These are phyloP conservation scores for Acanthurus lineatus DNA, from an alignment of 2,797 vertebrate genomes.

Conservation along the genomic window DNA sequence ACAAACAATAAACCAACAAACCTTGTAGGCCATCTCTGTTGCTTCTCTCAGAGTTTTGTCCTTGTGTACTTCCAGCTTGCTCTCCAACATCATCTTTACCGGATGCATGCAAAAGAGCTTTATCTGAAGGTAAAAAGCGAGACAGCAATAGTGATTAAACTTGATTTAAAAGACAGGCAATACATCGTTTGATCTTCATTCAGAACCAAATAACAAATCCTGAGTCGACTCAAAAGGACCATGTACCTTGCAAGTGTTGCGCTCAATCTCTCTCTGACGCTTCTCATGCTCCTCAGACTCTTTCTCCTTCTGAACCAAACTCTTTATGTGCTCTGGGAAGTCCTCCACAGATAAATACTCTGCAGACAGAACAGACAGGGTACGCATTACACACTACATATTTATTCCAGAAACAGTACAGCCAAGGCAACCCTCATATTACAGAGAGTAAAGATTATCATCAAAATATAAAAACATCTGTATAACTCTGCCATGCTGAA, in stretches of 20 bases:
- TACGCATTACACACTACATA: conserved; percentile 12
- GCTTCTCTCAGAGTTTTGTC: conserved; percentile 96
- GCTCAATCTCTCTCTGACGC: conserved; percentile 96
- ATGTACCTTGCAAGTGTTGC: conserved; percentile 97
- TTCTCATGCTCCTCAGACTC: conserved; percentile 98
- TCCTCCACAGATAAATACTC: conserved; percentile 93
- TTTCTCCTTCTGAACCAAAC: conserved; percentile 94
- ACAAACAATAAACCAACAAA: conserved; percentile 57
- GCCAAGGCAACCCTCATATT: neutral
- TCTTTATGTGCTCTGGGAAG: conserved; percentile 96
- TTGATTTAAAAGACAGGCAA: neutral
- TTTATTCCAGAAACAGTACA: neutral
- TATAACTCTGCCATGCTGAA: neutral
- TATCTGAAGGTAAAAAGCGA: conserved; percentile 85
- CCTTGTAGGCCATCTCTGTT: conserved; percentile 96
- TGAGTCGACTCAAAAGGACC: neutral
- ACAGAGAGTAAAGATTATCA: neutral
- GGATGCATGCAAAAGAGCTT: conserved; percentile 99
- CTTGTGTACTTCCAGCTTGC: conserved; percentile 98
- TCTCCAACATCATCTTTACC: conserved; percentile 96
- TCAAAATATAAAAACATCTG: neutral
- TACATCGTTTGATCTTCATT: neutral
- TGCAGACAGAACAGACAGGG: conserved; percentile 71
- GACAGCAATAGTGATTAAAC: neutral
- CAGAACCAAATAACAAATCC: neutral